phyloP scores from a whole-genome alignment of 2,113 vertebrate genomes.

The Anser brachyrhynchus region DNA sequence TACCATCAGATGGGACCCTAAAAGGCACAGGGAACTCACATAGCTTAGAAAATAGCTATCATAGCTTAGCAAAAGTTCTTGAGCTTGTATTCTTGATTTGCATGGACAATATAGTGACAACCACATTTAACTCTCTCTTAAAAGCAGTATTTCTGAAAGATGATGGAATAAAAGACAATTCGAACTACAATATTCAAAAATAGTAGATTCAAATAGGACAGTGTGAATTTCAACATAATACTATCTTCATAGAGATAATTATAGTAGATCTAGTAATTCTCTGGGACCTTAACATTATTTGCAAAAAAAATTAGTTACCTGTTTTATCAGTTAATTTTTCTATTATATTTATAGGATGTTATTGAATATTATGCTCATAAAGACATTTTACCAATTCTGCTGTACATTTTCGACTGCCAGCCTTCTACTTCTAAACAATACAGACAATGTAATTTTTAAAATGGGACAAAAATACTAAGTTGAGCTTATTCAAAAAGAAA shows the following conservation, averaged over 20 bases:
- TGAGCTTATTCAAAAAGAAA: neutral
- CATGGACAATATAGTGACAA: neutral
- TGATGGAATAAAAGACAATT: neutral
- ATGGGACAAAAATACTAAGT: neutral
- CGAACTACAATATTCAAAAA: neutral
- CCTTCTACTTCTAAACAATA: neutral
- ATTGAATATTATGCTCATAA: neutral
- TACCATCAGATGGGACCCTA: neutral
- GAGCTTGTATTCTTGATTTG: neutral
- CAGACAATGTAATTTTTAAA: neutral
- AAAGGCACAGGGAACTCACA: neutral
- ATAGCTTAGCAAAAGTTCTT: neutral
- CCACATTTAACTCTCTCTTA: neutral
- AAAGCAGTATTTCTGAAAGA: neutral
- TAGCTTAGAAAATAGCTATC: neutral
- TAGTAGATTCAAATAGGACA: neutral
- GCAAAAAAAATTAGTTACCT: neutral
- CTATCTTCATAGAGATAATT: neutral
- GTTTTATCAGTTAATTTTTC: neutral
- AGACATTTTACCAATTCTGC: neutral
- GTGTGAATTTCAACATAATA: neutral
- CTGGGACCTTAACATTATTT: neutral
- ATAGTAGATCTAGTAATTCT: neutral
- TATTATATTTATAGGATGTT: neutral
- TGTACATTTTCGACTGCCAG: neutral